phyloP scores from a whole-genome alignment of 2,888 invertebrate genomes.

The Pachycephus smyrnensis region DNA sequence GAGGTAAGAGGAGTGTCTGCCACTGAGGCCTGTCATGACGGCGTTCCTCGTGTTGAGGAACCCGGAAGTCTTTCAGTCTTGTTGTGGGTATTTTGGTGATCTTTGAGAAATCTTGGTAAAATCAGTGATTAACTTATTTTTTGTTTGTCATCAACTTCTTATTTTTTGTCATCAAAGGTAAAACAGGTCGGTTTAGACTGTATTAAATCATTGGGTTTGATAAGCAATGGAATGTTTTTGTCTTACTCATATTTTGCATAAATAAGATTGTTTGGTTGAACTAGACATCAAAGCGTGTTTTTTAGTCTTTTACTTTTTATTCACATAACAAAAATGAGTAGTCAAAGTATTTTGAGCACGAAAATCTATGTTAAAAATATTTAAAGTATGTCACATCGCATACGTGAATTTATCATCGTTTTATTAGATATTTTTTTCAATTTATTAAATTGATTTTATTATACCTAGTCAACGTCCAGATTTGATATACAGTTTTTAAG shows the following conservation, averaged over 20 bases:
- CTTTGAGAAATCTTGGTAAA: neutral
- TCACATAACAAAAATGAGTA: neutral
- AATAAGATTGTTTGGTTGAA: too few species aligned
- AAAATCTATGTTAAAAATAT: too few species aligned
- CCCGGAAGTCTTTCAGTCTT: neutral
- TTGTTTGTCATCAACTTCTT: neutral
- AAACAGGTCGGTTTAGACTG: neutral
- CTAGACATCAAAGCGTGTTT: neutral
- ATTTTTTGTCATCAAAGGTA: neutral
- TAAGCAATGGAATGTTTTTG: neutral
- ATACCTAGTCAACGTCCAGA: neutral
- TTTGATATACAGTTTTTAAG: neutral
- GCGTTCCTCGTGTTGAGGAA: neutral
- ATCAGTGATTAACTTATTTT: neutral
- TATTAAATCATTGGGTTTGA: neutral
- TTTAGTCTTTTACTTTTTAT: neutral
- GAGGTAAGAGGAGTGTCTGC: neutral
- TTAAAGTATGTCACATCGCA: too few species aligned
- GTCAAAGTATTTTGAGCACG: too few species aligned
- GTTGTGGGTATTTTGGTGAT: neutral
- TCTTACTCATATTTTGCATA: neutral
- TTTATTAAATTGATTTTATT: too few species aligned
- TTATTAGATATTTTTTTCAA: too few species aligned
- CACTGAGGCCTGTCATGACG: neutral
- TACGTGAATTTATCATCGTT: too few species aligned